These are phyloP conservation scores for Synodontis membranacea DNA, from an alignment of 2,113 vertebrate genomes.

Conservation along the genomic window DNA sequence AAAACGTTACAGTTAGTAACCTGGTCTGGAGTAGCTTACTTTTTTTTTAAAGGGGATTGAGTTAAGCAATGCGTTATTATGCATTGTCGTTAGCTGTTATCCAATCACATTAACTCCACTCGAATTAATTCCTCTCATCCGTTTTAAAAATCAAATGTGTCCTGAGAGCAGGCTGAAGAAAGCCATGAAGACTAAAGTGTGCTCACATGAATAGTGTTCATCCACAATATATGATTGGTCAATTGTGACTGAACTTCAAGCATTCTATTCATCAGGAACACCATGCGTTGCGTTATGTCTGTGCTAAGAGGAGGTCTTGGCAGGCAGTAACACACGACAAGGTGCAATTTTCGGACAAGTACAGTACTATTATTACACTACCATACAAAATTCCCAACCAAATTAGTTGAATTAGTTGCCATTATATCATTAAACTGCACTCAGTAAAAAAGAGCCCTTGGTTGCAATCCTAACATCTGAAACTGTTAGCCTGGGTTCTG, in stretches of 20 bases:
- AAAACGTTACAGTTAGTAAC: background rate
- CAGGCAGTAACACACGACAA: background rate
- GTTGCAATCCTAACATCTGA: background rate
- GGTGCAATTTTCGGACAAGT: background rate
- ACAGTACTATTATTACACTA: slow-evolving; percentile 3
- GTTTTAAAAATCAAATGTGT: background rate
- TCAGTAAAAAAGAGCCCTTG: slow-evolving; percentile 1
- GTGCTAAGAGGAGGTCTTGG: background rate
- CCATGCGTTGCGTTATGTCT: background rate
- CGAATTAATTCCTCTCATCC: background rate
- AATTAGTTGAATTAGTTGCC: background rate
- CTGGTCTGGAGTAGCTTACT: background rate
- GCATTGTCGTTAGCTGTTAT: background rate
- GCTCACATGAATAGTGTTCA: background rate
- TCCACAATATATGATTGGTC: background rate
- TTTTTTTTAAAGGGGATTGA: background rate
- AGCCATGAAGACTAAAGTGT: background rate
- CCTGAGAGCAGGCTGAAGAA: background rate
- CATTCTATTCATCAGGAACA: background rate
- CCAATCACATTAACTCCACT: background rate
- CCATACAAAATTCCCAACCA: background rate
- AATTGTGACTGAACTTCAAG: background rate
- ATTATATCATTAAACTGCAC: slow-evolving; percentile 7
- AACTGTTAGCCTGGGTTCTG: background rate
- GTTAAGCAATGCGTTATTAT: background rate